phyloP scores from a whole-genome alignment of 2,113 vertebrate genomes.

The Pimephales promelas region DNA sequence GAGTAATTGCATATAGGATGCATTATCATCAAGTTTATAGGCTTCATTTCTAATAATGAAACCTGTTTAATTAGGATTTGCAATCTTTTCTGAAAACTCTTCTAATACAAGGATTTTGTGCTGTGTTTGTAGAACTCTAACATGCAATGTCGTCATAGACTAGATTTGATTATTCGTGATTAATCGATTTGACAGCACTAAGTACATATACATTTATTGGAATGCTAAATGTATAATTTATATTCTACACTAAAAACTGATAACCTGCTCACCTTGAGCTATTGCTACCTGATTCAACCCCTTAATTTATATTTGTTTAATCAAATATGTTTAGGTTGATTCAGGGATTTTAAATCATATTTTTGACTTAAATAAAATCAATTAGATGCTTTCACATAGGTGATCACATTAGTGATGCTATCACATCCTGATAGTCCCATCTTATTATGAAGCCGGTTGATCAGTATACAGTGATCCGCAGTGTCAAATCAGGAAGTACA shows the following conservation, averaged over 20 bases:
- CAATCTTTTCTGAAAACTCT: background rate
- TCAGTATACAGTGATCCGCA: too few relatives aligned
- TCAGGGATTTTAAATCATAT: background rate
- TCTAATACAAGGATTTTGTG: conserved; percentile 5
- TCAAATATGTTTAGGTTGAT: background rate
- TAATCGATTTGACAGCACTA: background rate
- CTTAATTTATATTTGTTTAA: background rate
- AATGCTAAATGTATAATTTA: background rate
- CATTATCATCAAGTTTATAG: conserved; percentile 19
- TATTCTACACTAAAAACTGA: background rate
- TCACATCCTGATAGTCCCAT: too few relatives aligned
- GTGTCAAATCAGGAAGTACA: too few relatives aligned
- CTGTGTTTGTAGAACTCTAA: background rate
- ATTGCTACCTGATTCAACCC: background rate
- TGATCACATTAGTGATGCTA: too few relatives aligned
- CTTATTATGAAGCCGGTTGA: too few relatives aligned
- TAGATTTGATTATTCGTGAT: too few relatives aligned
- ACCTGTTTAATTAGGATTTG: conserved; percentile 26
- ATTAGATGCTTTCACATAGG: background rate
- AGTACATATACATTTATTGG: background rate
- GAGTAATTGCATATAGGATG: background rate
- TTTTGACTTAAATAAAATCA: background rate
- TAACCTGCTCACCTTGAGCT: background rate
- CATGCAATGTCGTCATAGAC: background rate
- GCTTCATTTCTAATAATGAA: conserved; percentile 8